Evolutionary conservation across 1,140 invertebrate genomes (phyloP).

Genomic region (Psilanteris sp.): DNA sequence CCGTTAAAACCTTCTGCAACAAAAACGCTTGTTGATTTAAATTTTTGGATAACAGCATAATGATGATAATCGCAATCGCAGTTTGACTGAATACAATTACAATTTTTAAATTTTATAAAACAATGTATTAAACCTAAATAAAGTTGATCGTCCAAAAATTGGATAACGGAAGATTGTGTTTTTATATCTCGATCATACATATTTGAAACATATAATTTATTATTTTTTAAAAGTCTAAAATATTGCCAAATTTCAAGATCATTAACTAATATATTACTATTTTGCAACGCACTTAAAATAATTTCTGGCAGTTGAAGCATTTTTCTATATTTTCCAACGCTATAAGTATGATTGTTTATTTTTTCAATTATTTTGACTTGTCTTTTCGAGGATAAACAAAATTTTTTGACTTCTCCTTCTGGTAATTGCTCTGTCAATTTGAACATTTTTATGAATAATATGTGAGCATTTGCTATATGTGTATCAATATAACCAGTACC

Average conservation of each 20-base stretch:
- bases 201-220: conserved; percentile 6
- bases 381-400: no score
- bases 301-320: neutral
- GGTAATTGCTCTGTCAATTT: no score
- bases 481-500: neutral
- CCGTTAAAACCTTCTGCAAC: no score
- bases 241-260: neutral
- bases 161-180: neutral
- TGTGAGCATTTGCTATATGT: neutral
- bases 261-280: neutral
- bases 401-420: conserved; percentile 3
- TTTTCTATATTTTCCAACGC: neutral
- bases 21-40: no score
- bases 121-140: conserved; percentile 4
- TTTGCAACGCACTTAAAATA: neutral
- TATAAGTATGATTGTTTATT: neutral
- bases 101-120: conserved; percentile 8
- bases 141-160: neutral
- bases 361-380: conserved; percentile 2
- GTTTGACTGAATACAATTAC: neutral
- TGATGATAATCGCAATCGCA: neutral
- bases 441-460: no score
- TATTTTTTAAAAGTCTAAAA: conserved; percentile 1
- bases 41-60: conserved; percentile 10
- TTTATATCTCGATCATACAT: conserved; percentile 1